A percentile compares a stretch with the other conserved stretches of the same genome.
phyloP scores from a whole-genome alignment of 37 sponge, comb jelly and placozoan species.

The Bolinopsis microptera region DNA sequence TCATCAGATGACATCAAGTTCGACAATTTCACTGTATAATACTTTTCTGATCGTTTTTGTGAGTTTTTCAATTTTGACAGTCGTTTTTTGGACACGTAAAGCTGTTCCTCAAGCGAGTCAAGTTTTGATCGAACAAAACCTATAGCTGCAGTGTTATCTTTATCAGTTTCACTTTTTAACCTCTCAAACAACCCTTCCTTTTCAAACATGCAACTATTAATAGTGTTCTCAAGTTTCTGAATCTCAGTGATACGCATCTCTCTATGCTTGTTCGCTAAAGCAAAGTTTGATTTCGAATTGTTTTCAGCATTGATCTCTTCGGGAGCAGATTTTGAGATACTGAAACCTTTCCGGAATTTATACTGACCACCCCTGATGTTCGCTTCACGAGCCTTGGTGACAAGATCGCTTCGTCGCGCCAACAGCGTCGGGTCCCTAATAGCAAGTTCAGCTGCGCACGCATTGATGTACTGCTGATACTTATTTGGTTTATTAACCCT shows the following conservation, averaged over 20 bases:
- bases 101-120: slow-evolving; percentile 35
- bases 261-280: background rate
- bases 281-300: background rate
- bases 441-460: slow-evolving; percentile 46
- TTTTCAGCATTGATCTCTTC: background rate
- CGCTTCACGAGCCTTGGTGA: slow-evolving; percentile 35
- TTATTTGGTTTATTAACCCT: background rate
- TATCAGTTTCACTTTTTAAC: slow-evolving; percentile 2
- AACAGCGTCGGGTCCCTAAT: slow-evolving; percentile 28
- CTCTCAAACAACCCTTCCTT: slow-evolving; percentile 56
- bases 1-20: background rate
- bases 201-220: slow-evolving; percentile 11
- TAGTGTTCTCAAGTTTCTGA: background rate
- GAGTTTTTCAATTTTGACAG: background rate
- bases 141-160: slow-evolving; percentile 19
- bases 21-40: background rate
- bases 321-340: slow-evolving; percentile 12
- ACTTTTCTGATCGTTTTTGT: slow-evolving; percentile 52
- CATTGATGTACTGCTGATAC: slow-evolving; percentile 44
- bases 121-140: background rate
- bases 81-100: background rate
- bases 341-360: slow-evolving; percentile 51
- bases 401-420: background rate
- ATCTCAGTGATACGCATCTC: slow-evolving; percentile 2
- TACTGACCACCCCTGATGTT: slow-evolving; percentile 42